Conservation (phyloP, 2,888 invertebrate genomes). For the Zelleria hepariella region DNA sequence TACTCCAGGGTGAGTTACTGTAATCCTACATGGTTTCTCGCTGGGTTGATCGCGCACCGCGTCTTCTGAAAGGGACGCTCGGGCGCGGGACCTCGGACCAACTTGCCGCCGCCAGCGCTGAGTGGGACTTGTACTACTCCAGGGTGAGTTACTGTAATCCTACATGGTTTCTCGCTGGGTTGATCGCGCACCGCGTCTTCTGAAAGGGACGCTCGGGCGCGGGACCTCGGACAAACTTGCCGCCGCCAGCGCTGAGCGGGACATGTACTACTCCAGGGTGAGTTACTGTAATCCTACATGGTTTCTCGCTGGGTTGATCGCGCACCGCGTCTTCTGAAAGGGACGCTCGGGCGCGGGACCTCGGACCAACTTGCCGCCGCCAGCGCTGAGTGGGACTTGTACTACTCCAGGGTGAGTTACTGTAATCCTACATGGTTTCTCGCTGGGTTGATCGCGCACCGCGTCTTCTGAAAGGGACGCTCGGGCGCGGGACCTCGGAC, state of each 20-base stretch:
- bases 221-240: constrained; percentile 58
- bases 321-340: constrained; percentile 64
- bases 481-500: constrained; percentile 50
- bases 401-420: constrained; percentile 49
- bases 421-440: background rate
- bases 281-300: constrained; percentile 18
- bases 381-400: constrained; percentile 58
- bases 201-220: constrained; percentile 62
- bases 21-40: background rate
- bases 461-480: constrained; percentile 66
- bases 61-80: constrained; percentile 63
- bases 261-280: constrained; percentile 59
- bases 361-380: constrained; percentile 60
- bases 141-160: constrained; percentile 35
- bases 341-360: constrained; percentile 48
- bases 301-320: too few relatives aligned
- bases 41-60: constrained; percentile 53
- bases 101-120: constrained; percentile 55
- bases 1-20: constrained; percentile 45
- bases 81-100: constrained; percentile 53
- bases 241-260: constrained; percentile 54
- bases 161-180: too few relatives aligned
- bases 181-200: constrained; percentile 49
- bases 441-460: too few relatives aligned
- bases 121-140: constrained; percentile 57